Percentiles rank a stretch among this genome's conserved stretches.
phyloP scores from a whole-genome alignment of 2,797 vertebrate genomes.

The Mormyrops attenuatus region DNA sequence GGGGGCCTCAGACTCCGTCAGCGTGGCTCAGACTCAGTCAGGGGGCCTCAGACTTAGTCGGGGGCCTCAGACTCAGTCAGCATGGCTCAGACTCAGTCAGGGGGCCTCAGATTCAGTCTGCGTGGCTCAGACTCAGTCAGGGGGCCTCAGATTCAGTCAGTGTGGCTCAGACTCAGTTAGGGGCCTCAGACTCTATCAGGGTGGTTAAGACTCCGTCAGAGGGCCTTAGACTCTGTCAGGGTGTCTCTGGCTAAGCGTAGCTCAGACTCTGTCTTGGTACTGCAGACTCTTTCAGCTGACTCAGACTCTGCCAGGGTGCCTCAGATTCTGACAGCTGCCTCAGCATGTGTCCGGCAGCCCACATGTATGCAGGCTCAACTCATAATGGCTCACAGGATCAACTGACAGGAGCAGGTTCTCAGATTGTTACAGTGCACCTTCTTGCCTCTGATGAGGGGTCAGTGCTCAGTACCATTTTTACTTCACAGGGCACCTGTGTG shows the following conservation, averaged over 20 bases:
- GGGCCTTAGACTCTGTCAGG: background rate
- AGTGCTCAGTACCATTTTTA: background rate
- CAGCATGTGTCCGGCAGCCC: background rate
- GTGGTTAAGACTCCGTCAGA: background rate
- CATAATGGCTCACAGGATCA: background rate
- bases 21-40: background rate
- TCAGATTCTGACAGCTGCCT: background rate
- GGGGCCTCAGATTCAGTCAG: background rate
- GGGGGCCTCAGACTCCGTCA: background rate
- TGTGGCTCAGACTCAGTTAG: background rate
- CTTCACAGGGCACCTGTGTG: background rate
- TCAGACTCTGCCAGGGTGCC: background rate
- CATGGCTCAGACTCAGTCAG: too few relatives aligned
- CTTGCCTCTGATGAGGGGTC: background rate
- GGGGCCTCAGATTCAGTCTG: too few relatives aligned
- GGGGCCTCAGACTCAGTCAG: too few relatives aligned
- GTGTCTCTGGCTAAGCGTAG: background rate
- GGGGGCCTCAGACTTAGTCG: too few relatives aligned
- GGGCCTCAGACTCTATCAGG: background rate
- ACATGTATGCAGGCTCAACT: background rate
- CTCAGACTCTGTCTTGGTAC: background rate
- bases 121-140: too few relatives aligned
- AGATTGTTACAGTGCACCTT: background rate
- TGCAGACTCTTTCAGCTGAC: too few relatives aligned
- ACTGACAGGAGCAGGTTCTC: background rate